A percentile compares a stretch with the other conserved stretches of the same genome.
Conservation (phyloP, 2,113 vertebrate genomes). For the Corythaixoides concolor region DNA sequence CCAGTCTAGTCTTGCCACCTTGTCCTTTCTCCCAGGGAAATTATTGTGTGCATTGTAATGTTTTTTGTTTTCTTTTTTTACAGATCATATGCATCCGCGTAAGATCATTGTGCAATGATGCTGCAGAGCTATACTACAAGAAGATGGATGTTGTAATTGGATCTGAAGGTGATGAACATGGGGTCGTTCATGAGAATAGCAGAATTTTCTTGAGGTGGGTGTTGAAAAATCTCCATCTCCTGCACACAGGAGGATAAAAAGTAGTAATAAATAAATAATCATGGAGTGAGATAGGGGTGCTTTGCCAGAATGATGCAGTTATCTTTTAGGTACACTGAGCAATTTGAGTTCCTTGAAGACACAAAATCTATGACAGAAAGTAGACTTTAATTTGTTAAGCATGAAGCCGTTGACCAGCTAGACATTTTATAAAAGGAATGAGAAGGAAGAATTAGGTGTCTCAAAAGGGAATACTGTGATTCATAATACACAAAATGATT, state of each 20-base stretch:
- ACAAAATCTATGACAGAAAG: not conserved
- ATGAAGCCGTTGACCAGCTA: not conserved
- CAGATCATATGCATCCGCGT: rapidly evolving
- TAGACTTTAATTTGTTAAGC: not conserved
- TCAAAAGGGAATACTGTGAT: not conserved
- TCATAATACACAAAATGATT: not conserved
- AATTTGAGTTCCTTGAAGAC: not conserved
- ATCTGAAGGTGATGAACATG: not conserved
- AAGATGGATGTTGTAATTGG: not conserved
- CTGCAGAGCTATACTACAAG: not conserved
- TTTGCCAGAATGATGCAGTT: not conserved
- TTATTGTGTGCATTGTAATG: not conserved
- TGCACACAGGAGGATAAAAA: not conserved
- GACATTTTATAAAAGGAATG: not conserved
- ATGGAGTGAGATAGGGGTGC: not conserved
- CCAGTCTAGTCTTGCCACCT: not conserved
- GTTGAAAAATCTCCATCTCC: not conserved
- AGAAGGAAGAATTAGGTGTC: not conserved
- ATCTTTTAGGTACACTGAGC: not conserved
- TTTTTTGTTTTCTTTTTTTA: not conserved
- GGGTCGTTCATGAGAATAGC: not conserved
- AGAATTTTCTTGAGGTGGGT: not conserved
- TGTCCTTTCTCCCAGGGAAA: not conserved
- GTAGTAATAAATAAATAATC: not conserved
- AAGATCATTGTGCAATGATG: not conserved